Evolutionary conservation across 1,140 invertebrate species (phyloP), one percentile per base, ranked within the genome.

Genomic region (Brachionus paranguensis): DNA sequence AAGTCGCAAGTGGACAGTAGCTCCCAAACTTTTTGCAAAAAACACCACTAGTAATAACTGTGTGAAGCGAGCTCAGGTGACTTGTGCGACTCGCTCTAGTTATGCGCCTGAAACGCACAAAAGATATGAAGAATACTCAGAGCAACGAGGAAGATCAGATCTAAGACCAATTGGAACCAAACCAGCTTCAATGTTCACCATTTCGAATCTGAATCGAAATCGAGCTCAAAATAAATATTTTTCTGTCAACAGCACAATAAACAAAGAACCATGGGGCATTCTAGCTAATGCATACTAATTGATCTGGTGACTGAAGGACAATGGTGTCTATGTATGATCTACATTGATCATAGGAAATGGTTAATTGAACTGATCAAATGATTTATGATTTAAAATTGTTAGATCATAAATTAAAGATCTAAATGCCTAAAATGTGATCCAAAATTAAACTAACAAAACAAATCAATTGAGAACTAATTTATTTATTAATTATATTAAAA

Each of bases 1-100:
- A 45, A 81, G 3, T 81, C 53, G 78, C 8, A 81, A 45, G 29
- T 81, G 78, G 78, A 81, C 78, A 10, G 78, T 81, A 33, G 78
- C 78, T 29, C 78, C 78, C 12, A 81, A 81, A 11, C 41, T 81
- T 27, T 68, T 81, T 11, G 27, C 78, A 8, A 68, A 43, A 60
- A 81, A 81, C 17, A 81, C 78, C 0, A 81, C 41, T 5, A 64
- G 27, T 7, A 37, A 37, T 33, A 81, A 41, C n/a, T 43, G 50
- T 41, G 2, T 12, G 1, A 79, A 60, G 27, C 50, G 78, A 53
- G 11, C 17, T 41, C n/a, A 14, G n/a, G 6, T 27, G 17, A 24
- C 29, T 29, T 37, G 43, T 45, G 12, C 20, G 0, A 41, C 33
- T 20, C 41, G 50, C 3, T 78, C 74, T 24, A 45, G 33, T 41